These are phyloP conservation scores for Trialeurodes vaporariorum DNA, from an alignment of 1,140 invertebrate genomes.

Conservation along the genomic window DNA sequence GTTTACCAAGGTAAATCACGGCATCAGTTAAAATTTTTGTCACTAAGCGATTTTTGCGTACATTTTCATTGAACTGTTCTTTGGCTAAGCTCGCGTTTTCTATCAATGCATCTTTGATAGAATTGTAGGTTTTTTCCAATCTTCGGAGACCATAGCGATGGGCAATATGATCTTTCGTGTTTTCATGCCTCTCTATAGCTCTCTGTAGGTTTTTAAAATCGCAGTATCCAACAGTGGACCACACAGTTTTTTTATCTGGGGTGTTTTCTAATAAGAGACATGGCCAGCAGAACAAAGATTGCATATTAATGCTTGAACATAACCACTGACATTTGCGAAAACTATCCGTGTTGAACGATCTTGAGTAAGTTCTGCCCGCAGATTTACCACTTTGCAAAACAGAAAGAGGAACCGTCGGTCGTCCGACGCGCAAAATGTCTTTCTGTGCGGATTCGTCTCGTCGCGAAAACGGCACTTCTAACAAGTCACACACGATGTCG, in stretches of 20 bases:
- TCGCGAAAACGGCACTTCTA: no score
- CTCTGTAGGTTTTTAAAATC: constrained; percentile 4
- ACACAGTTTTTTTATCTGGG: constrained; percentile 7
- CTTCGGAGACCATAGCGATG: no score
- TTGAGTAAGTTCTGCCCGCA: no score
- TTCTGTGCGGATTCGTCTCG: no score
- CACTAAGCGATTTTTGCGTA: constrained; percentile 10
- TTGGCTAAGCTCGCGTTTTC: neutral
- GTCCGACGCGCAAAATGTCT: no score
- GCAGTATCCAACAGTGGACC: constrained; percentile 9
- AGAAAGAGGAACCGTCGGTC: no score
- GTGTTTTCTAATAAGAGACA: constrained; percentile 15
- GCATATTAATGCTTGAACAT: no score
- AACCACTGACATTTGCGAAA: no score
- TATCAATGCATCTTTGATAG: neutral
- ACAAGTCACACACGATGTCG: no score
- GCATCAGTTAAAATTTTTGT: constrained; percentile 23
- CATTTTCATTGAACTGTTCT: constrained; percentile 14
- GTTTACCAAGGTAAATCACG: constrained; percentile 25
- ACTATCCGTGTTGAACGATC: no score
- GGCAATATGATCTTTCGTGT: neutral
- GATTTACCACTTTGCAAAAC: no score
- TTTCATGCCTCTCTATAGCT: neutral
- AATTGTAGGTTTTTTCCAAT: neutral
- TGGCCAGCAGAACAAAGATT: constrained; percentile 13